Conservation (phyloP, 2,888 invertebrate species). For the Nipponacmea schrenckii region DNA sequence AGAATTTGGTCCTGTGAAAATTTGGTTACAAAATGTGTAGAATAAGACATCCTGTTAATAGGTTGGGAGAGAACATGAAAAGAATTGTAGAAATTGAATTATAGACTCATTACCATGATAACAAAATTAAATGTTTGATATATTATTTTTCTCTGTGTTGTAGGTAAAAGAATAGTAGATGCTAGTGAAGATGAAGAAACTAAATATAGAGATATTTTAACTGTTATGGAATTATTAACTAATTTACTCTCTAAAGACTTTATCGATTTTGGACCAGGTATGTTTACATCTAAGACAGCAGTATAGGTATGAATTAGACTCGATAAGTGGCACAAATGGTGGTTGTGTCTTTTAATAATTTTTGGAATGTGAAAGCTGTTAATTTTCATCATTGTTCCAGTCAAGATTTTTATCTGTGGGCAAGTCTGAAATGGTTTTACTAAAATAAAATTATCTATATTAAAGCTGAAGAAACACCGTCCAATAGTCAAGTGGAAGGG, state of each 20-base stretch:
- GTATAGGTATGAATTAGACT: too few relatives aligned
- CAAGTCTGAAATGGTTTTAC: not conserved
- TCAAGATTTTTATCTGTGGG: not conserved
- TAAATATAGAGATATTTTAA: conserved; percentile 78
- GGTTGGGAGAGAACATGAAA: too few relatives aligned
- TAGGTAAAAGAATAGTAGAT: conserved; percentile 40
- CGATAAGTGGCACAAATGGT: not conserved
- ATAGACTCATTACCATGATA: too few relatives aligned
- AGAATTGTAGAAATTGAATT: too few relatives aligned
- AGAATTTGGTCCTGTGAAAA: too few relatives aligned
- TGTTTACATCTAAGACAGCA: not conserved
- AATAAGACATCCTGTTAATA: too few relatives aligned
- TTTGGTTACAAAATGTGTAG: too few relatives aligned
- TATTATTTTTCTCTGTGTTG: conserved; percentile 3
- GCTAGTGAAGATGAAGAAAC: conserved; percentile 73
- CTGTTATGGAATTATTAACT: conserved; percentile 81
- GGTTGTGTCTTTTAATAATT: not conserved
- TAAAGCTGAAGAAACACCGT: conserved; percentile 21
- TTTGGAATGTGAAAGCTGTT: not conserved
- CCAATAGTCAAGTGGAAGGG: conserved; percentile 41
- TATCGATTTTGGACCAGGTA: conserved; percentile 68
- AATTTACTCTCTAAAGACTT: conserved; percentile 74
- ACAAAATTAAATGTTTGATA: not conserved
- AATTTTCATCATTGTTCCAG: not conserved
- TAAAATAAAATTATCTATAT: not conserved